Conservation (phyloP, 2,113 vertebrate species). For the Heliornis fulica region DNA sequence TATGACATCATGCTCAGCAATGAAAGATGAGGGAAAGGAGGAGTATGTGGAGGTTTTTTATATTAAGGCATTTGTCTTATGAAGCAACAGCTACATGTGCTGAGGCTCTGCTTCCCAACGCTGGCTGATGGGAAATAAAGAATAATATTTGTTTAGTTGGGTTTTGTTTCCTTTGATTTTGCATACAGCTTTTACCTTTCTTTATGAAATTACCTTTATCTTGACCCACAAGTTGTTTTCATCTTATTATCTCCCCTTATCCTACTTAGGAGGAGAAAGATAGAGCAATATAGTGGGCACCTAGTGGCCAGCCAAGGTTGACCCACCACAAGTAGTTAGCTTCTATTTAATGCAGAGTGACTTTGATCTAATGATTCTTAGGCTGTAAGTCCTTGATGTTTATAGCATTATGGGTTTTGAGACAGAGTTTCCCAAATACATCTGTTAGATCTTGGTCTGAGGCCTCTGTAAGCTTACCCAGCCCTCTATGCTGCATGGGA, state of each 20-base stretch:
- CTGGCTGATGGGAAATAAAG: neutral
- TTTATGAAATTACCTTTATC: neutral
- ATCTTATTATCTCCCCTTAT: neutral
- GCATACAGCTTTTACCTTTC: fast-evolving
- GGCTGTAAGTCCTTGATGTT: neutral
- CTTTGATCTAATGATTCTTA: neutral
- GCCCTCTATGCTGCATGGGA: neutral
- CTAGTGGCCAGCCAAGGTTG: neutral
- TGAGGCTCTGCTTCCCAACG: neutral
- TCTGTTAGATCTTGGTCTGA: neutral
- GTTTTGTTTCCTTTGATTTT: neutral
- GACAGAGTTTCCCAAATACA: neutral
- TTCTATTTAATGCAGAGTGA: neutral
- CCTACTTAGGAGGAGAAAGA: neutral
- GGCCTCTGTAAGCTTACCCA: neutral
- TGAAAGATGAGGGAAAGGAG: neutral
- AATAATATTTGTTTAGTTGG: neutral
- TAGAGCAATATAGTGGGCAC: neutral
- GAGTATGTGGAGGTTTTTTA: neutral
- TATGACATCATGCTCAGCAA: too few relatives aligned
- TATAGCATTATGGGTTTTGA: neutral
- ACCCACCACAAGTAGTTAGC: neutral
- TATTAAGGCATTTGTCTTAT: neutral
- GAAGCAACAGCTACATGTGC: neutral
- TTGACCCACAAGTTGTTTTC: neutral